A percentile compares a stretch with the other conserved stretches of the same genome.
Evolutionary conservation across 2,888 invertebrate species (phyloP).

Genomic region (Linnaemya vulpina): DNA sequence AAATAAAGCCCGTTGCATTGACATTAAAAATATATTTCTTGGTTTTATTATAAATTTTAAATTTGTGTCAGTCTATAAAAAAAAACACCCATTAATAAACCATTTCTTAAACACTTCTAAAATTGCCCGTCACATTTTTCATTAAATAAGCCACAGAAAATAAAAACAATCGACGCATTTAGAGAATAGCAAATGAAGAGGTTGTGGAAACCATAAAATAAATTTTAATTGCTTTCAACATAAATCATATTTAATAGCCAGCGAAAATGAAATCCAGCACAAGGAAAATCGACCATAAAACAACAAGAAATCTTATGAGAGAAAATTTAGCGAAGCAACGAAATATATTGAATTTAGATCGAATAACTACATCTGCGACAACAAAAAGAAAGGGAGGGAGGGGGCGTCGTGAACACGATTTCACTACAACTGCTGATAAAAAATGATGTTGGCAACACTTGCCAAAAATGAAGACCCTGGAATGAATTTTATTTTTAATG

Average conservation of each 20-base stretch:
- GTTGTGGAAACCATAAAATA: constrained; percentile 41
- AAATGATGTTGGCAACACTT: constrained; percentile 43
- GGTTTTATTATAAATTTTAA: background rate
- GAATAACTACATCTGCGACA: background rate
- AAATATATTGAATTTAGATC: constrained; percentile 56
- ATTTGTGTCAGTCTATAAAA: background rate
- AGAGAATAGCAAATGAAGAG: background rate
- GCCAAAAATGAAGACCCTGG: background rate
- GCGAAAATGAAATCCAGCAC: background rate
- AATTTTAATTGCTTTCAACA: constrained; percentile 60
- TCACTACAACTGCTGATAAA: constrained; percentile 5
- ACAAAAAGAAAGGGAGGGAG: background rate
- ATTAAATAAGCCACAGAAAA: constrained; percentile 6
- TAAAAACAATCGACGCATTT: background rate
- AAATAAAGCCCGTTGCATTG: too few species aligned
- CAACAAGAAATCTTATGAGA: constrained; percentile 37
- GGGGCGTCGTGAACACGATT: constrained; percentile 20
- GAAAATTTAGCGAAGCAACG: background rate
- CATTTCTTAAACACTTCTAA: background rate
- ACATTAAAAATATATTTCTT: too few species aligned
- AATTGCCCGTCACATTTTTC: background rate
- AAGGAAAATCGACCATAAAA: constrained; percentile 10
- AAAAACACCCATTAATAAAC: constrained; percentile 45
- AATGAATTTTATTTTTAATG: constrained; percentile 21
- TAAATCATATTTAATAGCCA: constrained; percentile 62